phyloP scores from a whole-genome alignment of 2,797 vertebrate species.

The Simalia tracyae region DNA sequence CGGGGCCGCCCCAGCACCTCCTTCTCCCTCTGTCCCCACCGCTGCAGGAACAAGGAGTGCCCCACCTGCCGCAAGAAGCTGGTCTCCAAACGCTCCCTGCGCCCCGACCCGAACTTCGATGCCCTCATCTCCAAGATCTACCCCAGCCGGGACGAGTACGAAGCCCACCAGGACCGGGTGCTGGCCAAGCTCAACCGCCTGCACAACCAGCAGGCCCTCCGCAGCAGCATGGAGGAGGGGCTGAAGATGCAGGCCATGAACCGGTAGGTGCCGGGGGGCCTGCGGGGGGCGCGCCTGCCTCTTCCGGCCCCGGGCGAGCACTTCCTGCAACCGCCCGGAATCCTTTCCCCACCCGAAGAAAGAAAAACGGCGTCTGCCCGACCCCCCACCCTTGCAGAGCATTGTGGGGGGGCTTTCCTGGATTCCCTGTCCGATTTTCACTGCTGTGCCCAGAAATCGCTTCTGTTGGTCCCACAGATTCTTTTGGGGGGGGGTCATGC shows the following conservation, averaged over 20 bases:
- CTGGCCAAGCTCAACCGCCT: conserved; percentile 86
- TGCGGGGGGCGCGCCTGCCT: accelerated
- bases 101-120: conserved; percentile 90
- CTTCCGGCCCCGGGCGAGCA: no score
- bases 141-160: conserved; percentile 89
- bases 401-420: background rate
- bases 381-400: no score
- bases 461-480: background rate
- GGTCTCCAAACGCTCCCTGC: conserved; percentile 87
- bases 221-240: conserved; percentile 90
- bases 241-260: conserved; percentile 89
- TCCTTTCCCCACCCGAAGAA: background rate
- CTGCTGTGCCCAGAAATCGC: background rate
- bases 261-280: conserved; percentile 74
- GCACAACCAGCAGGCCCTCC: conserved; percentile 88
- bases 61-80: conserved; percentile 91
- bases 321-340: no score
- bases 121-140: conserved; percentile 92
- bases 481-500: background rate
- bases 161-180: conserved; percentile 87
- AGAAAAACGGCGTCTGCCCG: background rate
- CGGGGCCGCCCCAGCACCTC: background rate
- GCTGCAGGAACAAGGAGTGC: conserved; percentile 87
- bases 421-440: background rate
- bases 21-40: background rate